A percentile compares a stretch with the other conserved stretches of the same genome.
phyloP scores from a whole-genome alignment of 2,797 vertebrate genomes.

The Dicrostonyx torquatus region DNA sequence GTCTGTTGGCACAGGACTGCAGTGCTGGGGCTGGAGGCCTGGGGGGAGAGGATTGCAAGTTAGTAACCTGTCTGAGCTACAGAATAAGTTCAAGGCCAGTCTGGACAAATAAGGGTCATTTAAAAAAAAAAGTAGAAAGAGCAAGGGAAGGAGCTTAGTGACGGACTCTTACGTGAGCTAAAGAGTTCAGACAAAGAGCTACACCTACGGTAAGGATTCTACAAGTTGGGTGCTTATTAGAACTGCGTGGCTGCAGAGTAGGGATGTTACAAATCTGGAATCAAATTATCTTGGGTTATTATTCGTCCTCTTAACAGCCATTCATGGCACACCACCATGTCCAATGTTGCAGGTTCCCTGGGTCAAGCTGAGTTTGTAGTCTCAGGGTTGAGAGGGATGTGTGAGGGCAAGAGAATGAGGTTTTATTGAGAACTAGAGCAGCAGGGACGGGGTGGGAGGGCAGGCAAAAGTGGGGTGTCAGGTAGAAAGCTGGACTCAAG shows the following conservation, averaged over 20 bases:
- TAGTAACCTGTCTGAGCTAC: neutral
- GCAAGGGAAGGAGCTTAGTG: neutral
- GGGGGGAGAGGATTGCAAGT: neutral
- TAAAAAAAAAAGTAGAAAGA: neutral
- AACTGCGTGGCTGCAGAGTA: neutral
- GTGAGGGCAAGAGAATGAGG: neutral
- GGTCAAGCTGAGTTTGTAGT: neutral
- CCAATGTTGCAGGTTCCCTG: neutral
- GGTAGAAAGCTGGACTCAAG: neutral
- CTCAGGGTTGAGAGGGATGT: neutral
- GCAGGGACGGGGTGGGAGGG: fast-evolving
- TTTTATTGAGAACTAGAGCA: neutral
- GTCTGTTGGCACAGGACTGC: neutral
- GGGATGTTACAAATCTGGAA: neutral
- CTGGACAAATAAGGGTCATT: neutral
- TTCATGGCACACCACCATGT: neutral
- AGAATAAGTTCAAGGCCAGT: neutral
- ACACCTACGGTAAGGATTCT: neutral
- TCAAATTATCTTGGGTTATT: neutral
- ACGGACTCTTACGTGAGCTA: neutral
- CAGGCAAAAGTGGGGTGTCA: fast-evolving
- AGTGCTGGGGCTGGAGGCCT: no score
- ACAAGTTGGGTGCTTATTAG: neutral
- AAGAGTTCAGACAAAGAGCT: neutral
- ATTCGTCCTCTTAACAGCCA: neutral